These are phyloP conservation scores for Drosophila paracracens DNA, from an alignment of 2,888 invertebrate genomes.

Conservation along the genomic window DNA sequence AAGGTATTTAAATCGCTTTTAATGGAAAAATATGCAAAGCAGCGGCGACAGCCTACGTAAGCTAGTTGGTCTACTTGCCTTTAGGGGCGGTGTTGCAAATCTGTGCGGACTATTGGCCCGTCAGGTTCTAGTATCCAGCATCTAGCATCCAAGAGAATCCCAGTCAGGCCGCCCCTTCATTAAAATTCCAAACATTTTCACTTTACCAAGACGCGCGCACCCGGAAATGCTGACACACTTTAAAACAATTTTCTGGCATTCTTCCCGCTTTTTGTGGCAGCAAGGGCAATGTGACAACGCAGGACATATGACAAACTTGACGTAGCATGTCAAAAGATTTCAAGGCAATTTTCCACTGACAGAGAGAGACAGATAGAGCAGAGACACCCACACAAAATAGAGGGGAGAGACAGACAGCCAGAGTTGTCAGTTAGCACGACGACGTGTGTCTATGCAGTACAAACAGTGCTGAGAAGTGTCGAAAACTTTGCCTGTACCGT, in stretches of 20 bases:
- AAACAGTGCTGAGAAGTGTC: conserved; percentile 40
- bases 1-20: conserved; percentile 78
- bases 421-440: conserved; percentile 1
- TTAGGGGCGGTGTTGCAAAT: conserved; percentile 54
- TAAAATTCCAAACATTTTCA: conserved; percentile 78
- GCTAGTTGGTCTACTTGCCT: conserved; percentile 44
- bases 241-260: conserved; percentile 78
- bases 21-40: conserved; percentile 80
- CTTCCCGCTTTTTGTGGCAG: conserved; percentile 30
- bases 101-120: conserved; percentile 65
- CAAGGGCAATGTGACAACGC: conserved; percentile 21
- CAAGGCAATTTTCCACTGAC: conserved; percentile 68
- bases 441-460: conserved; percentile 33
- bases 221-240: conserved; percentile 78
- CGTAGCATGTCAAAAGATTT: conserved; percentile 78
- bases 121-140: conserved; percentile 29
- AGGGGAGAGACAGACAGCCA: not conserved
- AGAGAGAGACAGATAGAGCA: conserved; percentile 19
- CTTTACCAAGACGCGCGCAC: conserved; percentile 58
- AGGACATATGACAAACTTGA: conserved; percentile 81
- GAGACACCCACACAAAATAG: conserved; percentile 9
- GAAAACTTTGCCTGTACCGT: conserved; percentile 46
- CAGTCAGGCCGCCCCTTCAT: conserved; percentile 61
- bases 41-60: conserved; percentile 59
- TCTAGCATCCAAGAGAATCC: conserved; percentile 1